Percentiles rank a stretch among this genome's conserved stretches.
Conservation (phyloP, 2,797 vertebrate species). For the Periparus ater region DNA sequence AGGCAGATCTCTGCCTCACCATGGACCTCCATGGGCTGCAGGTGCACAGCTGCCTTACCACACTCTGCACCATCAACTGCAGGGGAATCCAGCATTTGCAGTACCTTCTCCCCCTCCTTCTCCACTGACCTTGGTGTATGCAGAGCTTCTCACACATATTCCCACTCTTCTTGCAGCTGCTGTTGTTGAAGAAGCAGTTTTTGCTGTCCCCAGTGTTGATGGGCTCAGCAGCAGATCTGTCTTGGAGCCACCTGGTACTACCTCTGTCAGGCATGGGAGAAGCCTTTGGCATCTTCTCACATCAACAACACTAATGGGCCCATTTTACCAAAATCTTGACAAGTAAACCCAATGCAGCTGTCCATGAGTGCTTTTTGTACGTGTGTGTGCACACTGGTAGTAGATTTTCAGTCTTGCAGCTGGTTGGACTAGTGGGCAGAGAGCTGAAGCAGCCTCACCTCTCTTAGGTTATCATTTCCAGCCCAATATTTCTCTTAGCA, state of each 20-base stretch:
- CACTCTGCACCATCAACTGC: not conserved
- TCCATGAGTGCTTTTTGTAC: not conserved
- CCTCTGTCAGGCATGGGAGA: not conserved
- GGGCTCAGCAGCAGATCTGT: rapidly evolving
- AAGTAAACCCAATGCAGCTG: not conserved
- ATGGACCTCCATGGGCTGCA: not conserved
- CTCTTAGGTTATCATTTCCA: not conserved
- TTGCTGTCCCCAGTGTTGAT: not conserved
- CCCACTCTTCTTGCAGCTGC: not conserved
- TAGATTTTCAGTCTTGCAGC: not conserved
- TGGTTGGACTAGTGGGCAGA: not conserved
- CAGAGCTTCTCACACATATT: not conserved
- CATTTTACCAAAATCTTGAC: not conserved
- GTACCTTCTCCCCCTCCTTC: not conserved
- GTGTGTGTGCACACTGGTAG: not conserved
- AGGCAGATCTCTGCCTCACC: not conserved
- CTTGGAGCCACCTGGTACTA: too few relatives aligned
- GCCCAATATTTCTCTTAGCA: not conserved
- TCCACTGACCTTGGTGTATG: not conserved
- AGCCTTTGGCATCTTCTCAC: not conserved
- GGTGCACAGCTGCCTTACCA: not conserved
- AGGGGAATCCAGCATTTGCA: not conserved
- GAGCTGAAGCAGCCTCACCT: not conserved
- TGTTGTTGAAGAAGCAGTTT: not conserved
- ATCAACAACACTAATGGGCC: not conserved